Evolutionary conservation across 2,113 vertebrate species (phyloP).

Genomic region (Salvelinus sp.): DNA sequence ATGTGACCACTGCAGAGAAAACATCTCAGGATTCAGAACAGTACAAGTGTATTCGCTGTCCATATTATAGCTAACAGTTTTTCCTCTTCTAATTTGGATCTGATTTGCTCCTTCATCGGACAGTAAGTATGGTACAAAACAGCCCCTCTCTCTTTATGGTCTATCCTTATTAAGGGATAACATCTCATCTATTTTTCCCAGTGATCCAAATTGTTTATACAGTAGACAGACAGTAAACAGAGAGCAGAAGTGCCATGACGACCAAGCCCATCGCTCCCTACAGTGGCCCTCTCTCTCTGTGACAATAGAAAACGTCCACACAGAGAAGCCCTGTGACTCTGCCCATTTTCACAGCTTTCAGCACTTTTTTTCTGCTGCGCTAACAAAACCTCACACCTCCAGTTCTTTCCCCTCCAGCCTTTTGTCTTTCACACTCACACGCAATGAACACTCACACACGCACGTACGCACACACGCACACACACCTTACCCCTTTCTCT

Average conservation of each 20-base stretch:
- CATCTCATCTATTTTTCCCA: conserved; percentile 31
- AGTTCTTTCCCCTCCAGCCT: conserved; percentile 46
- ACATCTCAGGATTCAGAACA: not conserved
- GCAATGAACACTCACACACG: not conserved
- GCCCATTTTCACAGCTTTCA: conserved; percentile 70
- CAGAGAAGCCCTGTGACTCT: conserved; percentile 51
- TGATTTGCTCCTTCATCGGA: conserved; percentile 7
- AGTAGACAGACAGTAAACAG: not conserved
- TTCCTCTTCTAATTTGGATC: conserved; percentile 30
- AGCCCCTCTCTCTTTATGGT: conserved; percentile 11
- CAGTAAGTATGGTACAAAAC: not conserved
- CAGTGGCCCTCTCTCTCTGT: conserved; percentile 37
- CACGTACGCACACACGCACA: conserved; percentile 11
- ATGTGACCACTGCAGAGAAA: conserved; percentile 25
- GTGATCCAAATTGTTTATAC: conserved; percentile 14
- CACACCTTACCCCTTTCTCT: conserved; percentile 58
- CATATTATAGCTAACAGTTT: conserved; percentile 32
- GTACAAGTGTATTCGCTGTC: conserved; percentile 8
- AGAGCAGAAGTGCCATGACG: conserved; percentile 26
- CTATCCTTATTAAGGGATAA: conserved; percentile 13
- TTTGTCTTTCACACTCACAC: conserved; percentile 55
- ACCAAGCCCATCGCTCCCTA: conserved; percentile 23
- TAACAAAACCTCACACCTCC: conserved; percentile 72
- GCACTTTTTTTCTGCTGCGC: conserved; percentile 77
- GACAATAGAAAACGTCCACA: conserved; percentile 50